These are phyloP conservation scores for Carapus acus DNA, from an alignment of 2,797 vertebrate genomes.

Conservation along the genomic window DNA sequence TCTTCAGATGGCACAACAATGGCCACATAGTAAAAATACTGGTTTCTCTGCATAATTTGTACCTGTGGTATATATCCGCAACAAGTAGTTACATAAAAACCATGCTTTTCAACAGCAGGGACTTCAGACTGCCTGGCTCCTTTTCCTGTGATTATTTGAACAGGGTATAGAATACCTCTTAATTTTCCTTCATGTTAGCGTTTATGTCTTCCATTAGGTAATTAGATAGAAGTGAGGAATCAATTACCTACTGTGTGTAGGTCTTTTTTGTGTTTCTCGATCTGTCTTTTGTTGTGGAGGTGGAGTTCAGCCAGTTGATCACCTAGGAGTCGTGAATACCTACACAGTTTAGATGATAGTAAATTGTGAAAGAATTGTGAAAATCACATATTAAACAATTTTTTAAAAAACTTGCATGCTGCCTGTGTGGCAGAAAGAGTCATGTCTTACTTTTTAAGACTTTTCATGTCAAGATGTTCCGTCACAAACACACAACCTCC, in stretches of 20 bases:
- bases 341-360: constrained; percentile 40
- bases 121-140: constrained; percentile 63
- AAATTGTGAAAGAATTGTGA: too few species aligned
- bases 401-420: too few species aligned
- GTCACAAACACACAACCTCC: constrained; percentile 84
- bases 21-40: too few species aligned
- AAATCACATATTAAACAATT: too few species aligned
- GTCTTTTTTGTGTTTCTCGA: constrained; percentile 70
- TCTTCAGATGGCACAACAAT: too few species aligned
- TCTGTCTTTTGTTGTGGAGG: constrained; percentile 80
- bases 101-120: constrained; percentile 76
- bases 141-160: too few species aligned
- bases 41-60: too few species aligned
- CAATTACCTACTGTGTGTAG: constrained; percentile 83
- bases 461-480: constrained; percentile 88
- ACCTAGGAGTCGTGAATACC: constrained; percentile 78
- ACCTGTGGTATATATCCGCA: constrained; percentile 93
- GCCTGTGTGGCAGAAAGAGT: background rate
- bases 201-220: too few species aligned
- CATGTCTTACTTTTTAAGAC: constrained; percentile 83
- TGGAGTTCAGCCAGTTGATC: constrained; percentile 88
- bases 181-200: too few species aligned
- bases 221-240: background rate
- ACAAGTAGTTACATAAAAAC: constrained; percentile 82
- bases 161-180: too few species aligned